phyloP scores from a whole-genome alignment of 2,888 invertebrate species.

The Oxytorus armatus region DNA sequence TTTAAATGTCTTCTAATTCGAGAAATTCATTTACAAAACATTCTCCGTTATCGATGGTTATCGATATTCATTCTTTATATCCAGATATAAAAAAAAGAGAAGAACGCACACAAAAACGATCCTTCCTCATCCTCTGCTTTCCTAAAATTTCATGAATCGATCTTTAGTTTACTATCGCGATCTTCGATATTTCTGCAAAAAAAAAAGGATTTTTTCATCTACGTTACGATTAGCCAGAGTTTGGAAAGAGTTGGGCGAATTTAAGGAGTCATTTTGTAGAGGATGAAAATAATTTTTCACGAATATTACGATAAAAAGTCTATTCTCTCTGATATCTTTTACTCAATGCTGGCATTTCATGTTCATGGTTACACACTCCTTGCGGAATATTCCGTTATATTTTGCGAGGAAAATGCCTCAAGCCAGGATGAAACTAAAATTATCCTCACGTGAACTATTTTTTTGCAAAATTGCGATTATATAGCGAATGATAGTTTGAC shows the following conservation, averaged over 20 bases:
- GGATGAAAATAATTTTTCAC: not conserved
- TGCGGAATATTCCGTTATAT: slow-evolving; percentile 10
- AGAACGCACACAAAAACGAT: not conserved
- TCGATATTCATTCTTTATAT: not conserved
- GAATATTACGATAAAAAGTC: not conserved
- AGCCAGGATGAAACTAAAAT: not conserved
- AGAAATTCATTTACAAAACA: no score
- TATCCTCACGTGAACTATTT: slow-evolving; percentile 1
- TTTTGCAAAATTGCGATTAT: slow-evolving; percentile 6
- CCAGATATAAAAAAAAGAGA: not conserved
- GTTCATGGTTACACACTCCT: slow-evolving; percentile 6
- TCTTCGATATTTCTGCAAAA: not conserved
- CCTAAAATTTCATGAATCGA: not conserved
- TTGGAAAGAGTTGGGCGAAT: not conserved
- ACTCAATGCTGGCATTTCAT: not conserved
- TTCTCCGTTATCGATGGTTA: no score
- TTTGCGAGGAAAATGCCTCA: slow-evolving; percentile 4
- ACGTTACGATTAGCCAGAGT: not conserved
- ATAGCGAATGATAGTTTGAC: slow-evolving; percentile 24
- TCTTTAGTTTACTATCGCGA: not conserved
- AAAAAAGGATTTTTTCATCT: not conserved
- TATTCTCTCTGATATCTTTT: not conserved
- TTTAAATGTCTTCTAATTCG: no score
- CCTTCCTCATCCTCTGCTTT: not conserved
- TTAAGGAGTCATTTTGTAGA: not conserved